Percentiles rank a stretch among this genome's conserved stretches.
These are phyloP conservation scores for Xenops minutus DNA, from an alignment of 2,797 vertebrate species.

Conservation along the genomic window DNA sequence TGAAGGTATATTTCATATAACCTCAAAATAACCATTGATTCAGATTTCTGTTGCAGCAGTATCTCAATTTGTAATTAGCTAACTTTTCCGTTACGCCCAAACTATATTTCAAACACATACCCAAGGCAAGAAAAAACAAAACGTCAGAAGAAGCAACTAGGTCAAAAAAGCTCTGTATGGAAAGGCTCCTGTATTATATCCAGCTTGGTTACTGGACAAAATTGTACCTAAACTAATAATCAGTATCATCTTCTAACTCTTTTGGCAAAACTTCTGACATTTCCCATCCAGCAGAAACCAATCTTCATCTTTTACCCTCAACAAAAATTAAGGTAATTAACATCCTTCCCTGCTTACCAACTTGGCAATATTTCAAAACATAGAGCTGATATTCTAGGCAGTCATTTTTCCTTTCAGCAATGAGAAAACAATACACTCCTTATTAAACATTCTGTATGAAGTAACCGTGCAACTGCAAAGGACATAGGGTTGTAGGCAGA, in stretches of 20 bases:
- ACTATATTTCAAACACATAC: background rate
- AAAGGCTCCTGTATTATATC: background rate
- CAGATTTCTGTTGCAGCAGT: background rate
- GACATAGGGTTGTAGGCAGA: background rate
- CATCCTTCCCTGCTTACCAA: background rate
- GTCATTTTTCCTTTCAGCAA: background rate
- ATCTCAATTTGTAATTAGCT: background rate
- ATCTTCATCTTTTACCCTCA: background rate
- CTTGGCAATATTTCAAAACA: background rate
- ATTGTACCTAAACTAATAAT: background rate
- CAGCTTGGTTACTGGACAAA: background rate
- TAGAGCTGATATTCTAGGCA: background rate
- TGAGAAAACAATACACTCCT: background rate
- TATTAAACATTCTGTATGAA: background rate
- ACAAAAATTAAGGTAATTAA: background rate
- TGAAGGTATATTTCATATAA: background rate
- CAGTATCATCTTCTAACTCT: background rate
- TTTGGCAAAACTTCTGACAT: background rate
- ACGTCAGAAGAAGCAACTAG: background rate
- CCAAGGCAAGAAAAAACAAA: background rate
- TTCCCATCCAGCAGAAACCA: background rate
- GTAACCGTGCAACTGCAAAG: background rate
- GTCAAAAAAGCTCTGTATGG: background rate
- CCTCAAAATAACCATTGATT: background rate
- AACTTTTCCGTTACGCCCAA: background rate